These are phyloP conservation scores for Zaprionus ornatus DNA, from an alignment of 1,140 invertebrate species.

Conservation along the genomic window DNA sequence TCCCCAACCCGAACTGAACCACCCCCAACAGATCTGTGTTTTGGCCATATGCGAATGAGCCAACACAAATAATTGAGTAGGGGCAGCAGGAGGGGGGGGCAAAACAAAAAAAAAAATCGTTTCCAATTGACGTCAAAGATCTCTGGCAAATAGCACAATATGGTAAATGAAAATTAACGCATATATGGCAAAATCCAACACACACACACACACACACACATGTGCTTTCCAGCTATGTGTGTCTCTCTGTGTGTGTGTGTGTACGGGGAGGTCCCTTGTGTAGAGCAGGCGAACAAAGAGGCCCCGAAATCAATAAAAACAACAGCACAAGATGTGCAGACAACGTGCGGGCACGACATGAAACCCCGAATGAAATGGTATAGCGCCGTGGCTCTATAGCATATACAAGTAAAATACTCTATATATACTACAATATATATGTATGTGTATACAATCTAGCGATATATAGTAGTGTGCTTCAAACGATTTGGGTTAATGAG, in stretches of 20 bases:
- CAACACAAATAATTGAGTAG: conserved; percentile 15
- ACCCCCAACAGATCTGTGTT: conserved; percentile 31
- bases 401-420: conserved; percentile 3
- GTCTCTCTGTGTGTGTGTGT: not conserved
- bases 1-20: not conserved
- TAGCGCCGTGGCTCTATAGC: not conserved
- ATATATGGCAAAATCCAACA: conserved; percentile 58
- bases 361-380: conserved; percentile 43
- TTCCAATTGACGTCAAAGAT: conserved; percentile 67
- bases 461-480: conserved; percentile 1
- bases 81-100: not conserved
- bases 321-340: conserved; percentile 8
- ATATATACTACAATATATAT: not conserved
- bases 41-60: conserved; percentile 36
- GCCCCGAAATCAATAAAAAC: conserved; percentile 43
- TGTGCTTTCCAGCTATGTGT: too few species aligned
- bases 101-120: conserved; percentile 18
- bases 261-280: not conserved
- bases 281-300: not conserved
- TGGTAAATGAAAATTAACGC: conserved; percentile 68
- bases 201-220: conserved; percentile 12
- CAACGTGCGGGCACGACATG: conserved; percentile 10
- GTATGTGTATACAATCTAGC: not conserved
- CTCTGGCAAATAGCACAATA: conserved; percentile 37
- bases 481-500: conserved; percentile 69